These are phyloP conservation scores for Pachyramphus minor DNA, from an alignment of 2,113 vertebrate species.

Conservation along the genomic window DNA sequence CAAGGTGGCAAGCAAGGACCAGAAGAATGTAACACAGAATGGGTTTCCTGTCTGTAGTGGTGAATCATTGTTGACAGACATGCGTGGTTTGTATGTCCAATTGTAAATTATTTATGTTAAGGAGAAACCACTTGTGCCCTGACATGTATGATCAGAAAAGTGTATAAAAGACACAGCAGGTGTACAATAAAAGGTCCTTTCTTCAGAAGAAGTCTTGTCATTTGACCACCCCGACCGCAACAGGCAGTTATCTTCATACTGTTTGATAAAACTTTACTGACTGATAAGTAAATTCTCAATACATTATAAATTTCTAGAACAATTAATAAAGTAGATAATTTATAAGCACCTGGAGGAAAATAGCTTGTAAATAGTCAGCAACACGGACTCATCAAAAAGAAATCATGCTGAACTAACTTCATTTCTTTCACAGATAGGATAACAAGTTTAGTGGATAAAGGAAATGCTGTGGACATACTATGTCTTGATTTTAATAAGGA, in stretches of 20 bases:
- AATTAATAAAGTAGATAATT: conserved; percentile 52
- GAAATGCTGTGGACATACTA: conserved; percentile 5
- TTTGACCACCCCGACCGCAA: too few species aligned
- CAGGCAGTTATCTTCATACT: neutral
- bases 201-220: too few species aligned
- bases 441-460: conserved; percentile 51
- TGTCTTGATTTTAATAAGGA: conserved; percentile 38
- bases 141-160: too few species aligned
- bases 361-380: conserved; percentile 29
- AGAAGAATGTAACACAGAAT: too few species aligned
- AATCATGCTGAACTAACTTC: conserved; percentile 65
- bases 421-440: conserved; percentile 50
- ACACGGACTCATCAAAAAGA: conserved; percentile 51
- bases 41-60: too few species aligned
- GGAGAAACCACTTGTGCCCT: too few species aligned
- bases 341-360: conserved; percentile 31
- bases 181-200: too few species aligned
- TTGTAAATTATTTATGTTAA: too few species aligned
- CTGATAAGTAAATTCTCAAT: neutral
- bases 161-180: too few species aligned
- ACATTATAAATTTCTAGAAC: neutral
- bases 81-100: too few species aligned
- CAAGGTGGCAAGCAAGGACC: too few species aligned
- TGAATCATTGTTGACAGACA: too few species aligned
- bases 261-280: neutral